Base-by-base conservation (phyloP, 2,113 vertebrate species). In the Dipodomys merriami region DNA sequence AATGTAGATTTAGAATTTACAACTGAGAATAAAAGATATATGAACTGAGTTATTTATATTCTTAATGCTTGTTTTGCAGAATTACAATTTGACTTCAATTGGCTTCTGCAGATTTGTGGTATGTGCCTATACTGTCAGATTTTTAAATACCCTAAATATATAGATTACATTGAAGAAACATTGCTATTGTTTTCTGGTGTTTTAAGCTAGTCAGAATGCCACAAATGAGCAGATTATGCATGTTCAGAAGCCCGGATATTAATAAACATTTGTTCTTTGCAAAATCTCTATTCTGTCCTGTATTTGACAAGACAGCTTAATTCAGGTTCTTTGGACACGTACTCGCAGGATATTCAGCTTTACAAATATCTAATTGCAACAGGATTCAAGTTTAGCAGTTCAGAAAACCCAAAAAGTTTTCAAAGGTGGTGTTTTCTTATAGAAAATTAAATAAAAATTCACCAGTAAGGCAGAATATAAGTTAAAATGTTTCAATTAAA, bases 401-500 rank as follows among this genome's bases (percentile, higher is more conserved):
- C 5, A 90, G 76, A 84, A 90, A 87, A 82, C 3, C 2, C 22
- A 10, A 73, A 74, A 6, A 5, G 35, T 15, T 77, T 18, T 68
- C 19, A 33, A 49, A 27, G n/a, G 46, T 86, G 22, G 46, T 23
- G 71, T 86, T 96, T 91, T 73, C 23, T 92, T 20, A 23, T 7
- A 57, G 7, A n/a, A 1, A 8, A 85, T 79, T 78, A 86, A 77
- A 86, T 29, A 77, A 86, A n/a, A 92, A 83, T 69, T 4, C n/a
- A 33, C 68, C 23, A 62, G 2, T 62, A 73, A 83, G 84, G 65
- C 11, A 69, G 30, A 91, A 91, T 73, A 65, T 16, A 78, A 49
- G 60, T 39, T 88, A 89, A 64, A 93, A 79, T 64, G 23, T 80
- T 93, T 94, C 57, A 64, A n/a, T 64, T 90, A 74, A 85, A 95